Evolutionary conservation across 2,113 vertebrate species (phyloP).

Genomic region (Centropus unirufus): DNA sequence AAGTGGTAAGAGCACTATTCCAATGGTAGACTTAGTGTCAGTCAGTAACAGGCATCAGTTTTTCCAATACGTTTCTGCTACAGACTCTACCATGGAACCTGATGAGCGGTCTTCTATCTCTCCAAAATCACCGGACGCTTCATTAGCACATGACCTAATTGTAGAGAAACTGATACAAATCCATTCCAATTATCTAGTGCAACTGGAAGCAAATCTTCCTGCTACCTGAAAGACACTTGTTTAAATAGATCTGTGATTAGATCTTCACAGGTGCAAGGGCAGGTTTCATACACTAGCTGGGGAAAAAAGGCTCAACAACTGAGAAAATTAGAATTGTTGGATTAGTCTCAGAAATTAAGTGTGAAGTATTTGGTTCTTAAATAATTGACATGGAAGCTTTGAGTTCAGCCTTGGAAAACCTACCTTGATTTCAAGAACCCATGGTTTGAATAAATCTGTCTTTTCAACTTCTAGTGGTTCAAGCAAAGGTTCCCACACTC

Average conservation of each 20-base stretch:
- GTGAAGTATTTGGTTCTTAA: background rate
- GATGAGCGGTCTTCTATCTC: background rate
- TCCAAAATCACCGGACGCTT: background rate
- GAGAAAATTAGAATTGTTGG: background rate
- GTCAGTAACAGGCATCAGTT: background rate
- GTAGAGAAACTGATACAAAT: background rate
- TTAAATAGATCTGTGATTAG: background rate
- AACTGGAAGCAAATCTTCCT: background rate
- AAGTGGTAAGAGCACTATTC: background rate
- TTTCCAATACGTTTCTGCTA: background rate
- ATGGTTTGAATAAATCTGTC: constrained; percentile 88
- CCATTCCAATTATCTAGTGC: background rate
- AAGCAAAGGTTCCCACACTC: constrained; percentile 96
- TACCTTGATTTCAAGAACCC: constrained; percentile 92
- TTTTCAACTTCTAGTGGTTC: constrained; percentile 93
- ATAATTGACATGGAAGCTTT: background rate
- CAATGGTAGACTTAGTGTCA: background rate
- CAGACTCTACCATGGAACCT: background rate
- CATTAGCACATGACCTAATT: background rate
- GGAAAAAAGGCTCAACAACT: background rate
- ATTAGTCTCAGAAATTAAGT: background rate
- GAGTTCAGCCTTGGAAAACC: background rate
- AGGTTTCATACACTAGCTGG: background rate
- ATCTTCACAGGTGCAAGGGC: background rate
- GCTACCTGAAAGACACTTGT: background rate